Conservation (phyloP, 2,113 vertebrate species). For the Coturnix japonica region DNA sequence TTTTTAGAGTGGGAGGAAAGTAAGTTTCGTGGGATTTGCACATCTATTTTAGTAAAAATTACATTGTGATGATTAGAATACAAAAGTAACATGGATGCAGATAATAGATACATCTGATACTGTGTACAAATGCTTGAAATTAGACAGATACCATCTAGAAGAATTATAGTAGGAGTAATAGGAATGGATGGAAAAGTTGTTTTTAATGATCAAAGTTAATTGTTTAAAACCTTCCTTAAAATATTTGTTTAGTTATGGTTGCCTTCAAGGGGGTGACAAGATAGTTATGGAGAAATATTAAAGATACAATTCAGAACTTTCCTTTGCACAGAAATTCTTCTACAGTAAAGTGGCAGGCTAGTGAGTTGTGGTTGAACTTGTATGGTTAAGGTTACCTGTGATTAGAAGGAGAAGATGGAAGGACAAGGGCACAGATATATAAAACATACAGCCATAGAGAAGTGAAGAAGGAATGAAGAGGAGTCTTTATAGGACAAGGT, state of each 20-base stretch:
- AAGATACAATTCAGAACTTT: not conserved
- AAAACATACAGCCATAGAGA: not conserved
- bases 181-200: not conserved
- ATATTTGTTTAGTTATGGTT: not conserved
- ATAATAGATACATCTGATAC: not conserved
- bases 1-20: not conserved
- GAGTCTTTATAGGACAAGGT: not conserved
- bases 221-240: not conserved
- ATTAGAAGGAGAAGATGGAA: not conserved
- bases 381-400: not conserved
- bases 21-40: not conserved
- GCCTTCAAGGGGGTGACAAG: not conserved
- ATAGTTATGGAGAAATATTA: not conserved
- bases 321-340: not conserved
- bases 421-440: not conserved
- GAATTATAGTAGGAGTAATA: not conserved
- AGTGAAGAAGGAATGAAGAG: not conserved
- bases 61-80: not conserved
- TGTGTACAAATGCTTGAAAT: not conserved
- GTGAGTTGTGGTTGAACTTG: not conserved
- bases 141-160: not conserved
- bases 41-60: constrained; percentile 13
- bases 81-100: not conserved
- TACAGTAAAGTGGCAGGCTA: not conserved
- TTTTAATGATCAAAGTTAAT: not conserved